A percentile compares a stretch with the other conserved stretches of the same genome.
Conservation (phyloP, 1,140 invertebrate species). For the Drosophila mojavensis region DNA sequence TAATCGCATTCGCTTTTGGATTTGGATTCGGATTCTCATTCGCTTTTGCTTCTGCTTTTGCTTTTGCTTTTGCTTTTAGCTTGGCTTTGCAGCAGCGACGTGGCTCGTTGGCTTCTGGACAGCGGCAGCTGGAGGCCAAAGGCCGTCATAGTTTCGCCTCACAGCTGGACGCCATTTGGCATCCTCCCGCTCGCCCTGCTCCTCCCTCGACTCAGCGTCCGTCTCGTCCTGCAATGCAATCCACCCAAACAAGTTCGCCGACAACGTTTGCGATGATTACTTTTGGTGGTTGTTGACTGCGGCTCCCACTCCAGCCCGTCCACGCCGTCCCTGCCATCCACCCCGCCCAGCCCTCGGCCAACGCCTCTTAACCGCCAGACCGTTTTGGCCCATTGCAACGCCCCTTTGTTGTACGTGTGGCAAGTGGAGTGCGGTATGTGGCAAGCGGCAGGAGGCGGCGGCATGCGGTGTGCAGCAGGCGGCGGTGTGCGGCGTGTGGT, state of each 20-base stretch:
- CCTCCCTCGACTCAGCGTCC: background rate
- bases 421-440: background rate
- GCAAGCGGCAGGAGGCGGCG: background rate
- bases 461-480: background rate
- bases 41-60: conserved; percentile 21
- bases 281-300: conserved; percentile 73
- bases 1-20: conserved; percentile 59
- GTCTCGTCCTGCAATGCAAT: background rate
- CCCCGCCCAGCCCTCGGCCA: background rate
- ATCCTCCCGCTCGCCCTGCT: background rate
- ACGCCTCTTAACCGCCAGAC: background rate
- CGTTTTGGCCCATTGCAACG: conserved; percentile 38
- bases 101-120: conserved; percentile 15
- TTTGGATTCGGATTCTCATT: background rate
- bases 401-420: conserved; percentile 69
- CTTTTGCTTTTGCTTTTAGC: conserved; percentile 8
- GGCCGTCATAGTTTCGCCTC: conserved; percentile 73
- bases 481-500: conserved; percentile 42
- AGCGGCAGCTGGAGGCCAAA: conserved; percentile 49
- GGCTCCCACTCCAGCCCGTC: conserved; percentile 1
- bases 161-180: conserved; percentile 60
- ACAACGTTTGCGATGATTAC: conserved; percentile 74
- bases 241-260: conserved; percentile 25
- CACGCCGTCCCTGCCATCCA: background rate
- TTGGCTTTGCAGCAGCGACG: background rate